Conservation (phyloP, 2,113 vertebrate genomes). For the Agapornis roseicollis region DNA sequence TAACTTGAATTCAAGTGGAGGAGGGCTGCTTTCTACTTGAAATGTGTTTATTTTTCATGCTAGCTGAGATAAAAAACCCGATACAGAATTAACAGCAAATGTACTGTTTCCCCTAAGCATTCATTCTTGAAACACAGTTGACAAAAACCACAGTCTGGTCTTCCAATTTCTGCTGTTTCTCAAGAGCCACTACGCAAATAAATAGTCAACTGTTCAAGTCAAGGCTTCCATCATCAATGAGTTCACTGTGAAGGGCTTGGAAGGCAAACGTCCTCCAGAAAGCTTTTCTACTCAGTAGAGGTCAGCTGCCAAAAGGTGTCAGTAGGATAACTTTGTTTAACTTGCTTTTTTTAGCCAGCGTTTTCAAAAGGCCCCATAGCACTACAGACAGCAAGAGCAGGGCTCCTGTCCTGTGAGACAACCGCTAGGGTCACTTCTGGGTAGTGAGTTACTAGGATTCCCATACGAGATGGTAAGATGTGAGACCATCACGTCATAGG, state of each 20-base stretch:
- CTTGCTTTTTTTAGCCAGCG: neutral
- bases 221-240: neutral
- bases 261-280: constrained; percentile 12
- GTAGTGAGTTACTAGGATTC: neutral
- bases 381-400: neutral
- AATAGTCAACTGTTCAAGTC: constrained; percentile 3
- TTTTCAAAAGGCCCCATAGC: neutral
- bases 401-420: neutral
- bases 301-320: neutral
- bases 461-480: neutral
- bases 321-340: neutral
- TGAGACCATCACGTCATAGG: neutral
- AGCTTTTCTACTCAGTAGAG: neutral
- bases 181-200: constrained; percentile 1
- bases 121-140: neutral
- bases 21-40: neutral
- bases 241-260: neutral
- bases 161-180: neutral
- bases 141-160: neutral
- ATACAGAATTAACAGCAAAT: neutral
- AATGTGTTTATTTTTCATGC: neutral
- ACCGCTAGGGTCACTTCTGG: neutral
- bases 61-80: neutral
- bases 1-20: neutral
- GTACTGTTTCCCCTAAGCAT: neutral